A percentile compares a stretch with the other conserved stretches of the same genome.
phyloP scores from a whole-genome alignment of 2,888 invertebrate species.

The Elmis aenea region DNA sequence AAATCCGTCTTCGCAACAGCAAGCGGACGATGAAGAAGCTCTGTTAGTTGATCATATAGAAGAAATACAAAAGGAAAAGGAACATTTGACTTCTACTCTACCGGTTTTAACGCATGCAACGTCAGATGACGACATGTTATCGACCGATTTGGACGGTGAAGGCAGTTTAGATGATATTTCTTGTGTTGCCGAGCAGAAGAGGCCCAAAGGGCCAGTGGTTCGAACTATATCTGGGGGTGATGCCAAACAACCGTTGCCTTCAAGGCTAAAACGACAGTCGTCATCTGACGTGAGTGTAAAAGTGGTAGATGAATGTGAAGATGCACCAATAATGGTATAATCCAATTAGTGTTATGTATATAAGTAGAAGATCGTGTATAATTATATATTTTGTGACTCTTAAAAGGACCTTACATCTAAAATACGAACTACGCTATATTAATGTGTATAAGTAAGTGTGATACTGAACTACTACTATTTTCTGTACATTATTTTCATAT shows the following conservation, averaged over 20 bases:
- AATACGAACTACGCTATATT: constrained; percentile 17
- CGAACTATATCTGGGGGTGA: constrained; percentile 44
- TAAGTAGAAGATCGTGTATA: constrained; percentile 14
- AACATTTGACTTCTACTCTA: constrained; percentile 70
- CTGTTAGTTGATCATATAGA: constrained; percentile 72
- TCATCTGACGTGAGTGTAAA: constrained; percentile 44
- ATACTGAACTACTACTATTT: constrained; percentile 21
- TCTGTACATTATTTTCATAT: constrained; percentile 28
- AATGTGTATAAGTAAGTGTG: constrained; percentile 21
- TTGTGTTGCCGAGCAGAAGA: constrained; percentile 40
- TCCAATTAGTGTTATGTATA: constrained; percentile 17
- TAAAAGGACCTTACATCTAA: no score
- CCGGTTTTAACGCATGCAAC: constrained; percentile 77
- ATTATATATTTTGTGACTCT: no score
- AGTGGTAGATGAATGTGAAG: constrained; percentile 44
- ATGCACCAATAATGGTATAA: constrained; percentile 47
- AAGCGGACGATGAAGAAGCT: constrained; percentile 65
- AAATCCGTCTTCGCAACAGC: constrained; percentile 33
- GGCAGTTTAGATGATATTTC: constrained; percentile 63
- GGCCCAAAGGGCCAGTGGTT: constrained; percentile 39
- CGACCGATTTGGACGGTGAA: constrained; percentile 77
- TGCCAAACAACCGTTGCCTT: constrained; percentile 27
- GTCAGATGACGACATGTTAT: constrained; percentile 82
- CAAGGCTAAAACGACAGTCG: constrained; percentile 44
- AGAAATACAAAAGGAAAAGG: constrained; percentile 78